A percentile compares a stretch with the other conserved stretches of the same genome.
These are phyloP conservation scores for Chelonus formosanus DNA, from an alignment of 2,888 invertebrate genomes.

Conservation along the genomic window DNA sequence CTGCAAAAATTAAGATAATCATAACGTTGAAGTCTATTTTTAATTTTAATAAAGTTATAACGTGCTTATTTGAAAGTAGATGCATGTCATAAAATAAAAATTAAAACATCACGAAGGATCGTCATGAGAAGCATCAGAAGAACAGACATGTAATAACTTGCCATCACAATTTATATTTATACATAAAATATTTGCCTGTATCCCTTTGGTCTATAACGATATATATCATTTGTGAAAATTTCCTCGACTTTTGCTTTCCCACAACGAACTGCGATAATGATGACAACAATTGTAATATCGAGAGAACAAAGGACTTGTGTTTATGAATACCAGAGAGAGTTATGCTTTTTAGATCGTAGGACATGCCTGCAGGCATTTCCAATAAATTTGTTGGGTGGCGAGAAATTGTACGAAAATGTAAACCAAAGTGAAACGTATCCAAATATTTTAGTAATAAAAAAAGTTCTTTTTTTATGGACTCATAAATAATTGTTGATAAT, in stretches of 20 bases:
- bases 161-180: constrained; percentile 2
- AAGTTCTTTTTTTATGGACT: not conserved
- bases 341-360: constrained; percentile 46
- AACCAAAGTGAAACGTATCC: not conserved
- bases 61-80: too few species aligned
- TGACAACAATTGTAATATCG: constrained; percentile 63
- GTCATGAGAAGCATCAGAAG: too few species aligned
- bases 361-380: constrained; percentile 45
- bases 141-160: too few species aligned
- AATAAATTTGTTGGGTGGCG: constrained; percentile 44
- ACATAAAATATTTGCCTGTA: constrained; percentile 8
- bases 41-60: too few species aligned
- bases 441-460: not conserved
- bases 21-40: too few species aligned
- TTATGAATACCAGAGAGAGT: constrained; percentile 48
- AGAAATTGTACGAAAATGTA: not conserved
- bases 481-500: not conserved
- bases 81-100: too few species aligned
- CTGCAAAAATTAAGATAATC: too few species aligned
- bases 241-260: constrained; percentile 40
- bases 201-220: not conserved
- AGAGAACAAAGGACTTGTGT: constrained; percentile 55
- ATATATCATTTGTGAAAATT: constrained; percentile 45
- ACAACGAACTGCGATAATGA: constrained; percentile 61
- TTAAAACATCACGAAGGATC: too few species aligned